Evolutionary conservation across 2,113 vertebrate genomes (phyloP).

Genomic region (Hucho hucho): DNA sequence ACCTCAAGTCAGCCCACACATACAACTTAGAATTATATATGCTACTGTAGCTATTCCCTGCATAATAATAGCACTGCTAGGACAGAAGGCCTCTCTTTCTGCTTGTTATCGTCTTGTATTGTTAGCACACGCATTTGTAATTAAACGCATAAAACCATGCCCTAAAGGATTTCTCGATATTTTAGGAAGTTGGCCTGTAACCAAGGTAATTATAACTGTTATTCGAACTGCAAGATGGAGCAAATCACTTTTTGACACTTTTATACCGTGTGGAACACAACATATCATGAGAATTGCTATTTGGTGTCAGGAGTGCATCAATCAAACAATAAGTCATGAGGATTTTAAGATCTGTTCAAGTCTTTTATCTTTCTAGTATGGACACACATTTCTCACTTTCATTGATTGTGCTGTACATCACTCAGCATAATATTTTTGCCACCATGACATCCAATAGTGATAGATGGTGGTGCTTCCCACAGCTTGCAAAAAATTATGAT

Average conservation of each 20-base stretch:
- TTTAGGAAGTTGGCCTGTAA: constrained; percentile 48
- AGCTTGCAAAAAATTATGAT: constrained; percentile 36
- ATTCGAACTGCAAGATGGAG: constrained; percentile 49
- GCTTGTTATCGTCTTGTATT: constrained; percentile 30
- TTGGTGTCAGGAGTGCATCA: not conserved
- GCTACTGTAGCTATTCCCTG: constrained; percentile 21
- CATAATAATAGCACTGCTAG: constrained; percentile 55
- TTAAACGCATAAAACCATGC: constrained; percentile 66
- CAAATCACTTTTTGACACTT: constrained; percentile 23
- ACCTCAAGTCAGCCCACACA: constrained; percentile 50
- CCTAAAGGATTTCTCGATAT: constrained; percentile 60
- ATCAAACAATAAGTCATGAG: not conserved
- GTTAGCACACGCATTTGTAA: constrained; percentile 55
- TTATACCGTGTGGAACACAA: constrained; percentile 42
- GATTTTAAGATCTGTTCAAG: not conserved
- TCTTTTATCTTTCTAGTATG: not conserved
- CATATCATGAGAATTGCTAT: constrained; percentile 6
- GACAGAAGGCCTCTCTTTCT: constrained; percentile 43
- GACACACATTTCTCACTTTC: not conserved
- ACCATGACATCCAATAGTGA: not conserved
- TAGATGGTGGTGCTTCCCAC: not conserved
- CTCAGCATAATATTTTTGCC: not conserved
- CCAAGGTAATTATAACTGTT: constrained; percentile 58
- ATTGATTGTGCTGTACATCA: not conserved
- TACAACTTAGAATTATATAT: constrained; percentile 53